These are phyloP conservation scores for Cuniculus paca DNA, from an alignment of 2,797 vertebrate genomes.

Conservation along the genomic window DNA sequence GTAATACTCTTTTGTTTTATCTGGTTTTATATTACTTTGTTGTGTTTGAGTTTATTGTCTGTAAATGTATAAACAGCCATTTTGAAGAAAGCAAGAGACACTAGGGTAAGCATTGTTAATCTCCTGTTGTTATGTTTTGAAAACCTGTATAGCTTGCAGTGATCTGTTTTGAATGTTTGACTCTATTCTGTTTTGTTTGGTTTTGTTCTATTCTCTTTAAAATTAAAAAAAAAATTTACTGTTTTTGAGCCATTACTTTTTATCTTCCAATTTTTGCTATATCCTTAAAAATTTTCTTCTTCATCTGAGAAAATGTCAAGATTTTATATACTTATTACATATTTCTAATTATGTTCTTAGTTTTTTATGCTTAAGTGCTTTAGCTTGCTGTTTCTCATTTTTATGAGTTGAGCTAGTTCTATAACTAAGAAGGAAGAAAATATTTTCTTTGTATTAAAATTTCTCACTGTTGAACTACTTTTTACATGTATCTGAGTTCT, in stretches of 20 bases:
- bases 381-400: background rate
- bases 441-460: background rate
- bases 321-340: background rate
- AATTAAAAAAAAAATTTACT: background rate
- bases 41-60: no score
- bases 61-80: no score
- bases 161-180: no score
- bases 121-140: no score
- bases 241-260: background rate
- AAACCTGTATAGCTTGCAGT: no score
- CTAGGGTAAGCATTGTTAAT: no score
- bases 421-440: background rate
- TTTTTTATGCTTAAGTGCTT: background rate
- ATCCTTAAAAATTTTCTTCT: background rate
- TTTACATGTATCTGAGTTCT: background rate
- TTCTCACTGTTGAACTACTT: background rate
- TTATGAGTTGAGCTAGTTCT: background rate
- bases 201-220: no score
- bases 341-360: background rate
- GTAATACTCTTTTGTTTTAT: no score
- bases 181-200: no score
- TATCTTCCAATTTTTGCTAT: background rate
- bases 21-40: no score
- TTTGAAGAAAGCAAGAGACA: no score
- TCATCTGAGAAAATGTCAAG: constrained; percentile 5